Base-by-base conservation (phyloP, 2,113 vertebrate species). In the Charadrius vociferus region DNA sequence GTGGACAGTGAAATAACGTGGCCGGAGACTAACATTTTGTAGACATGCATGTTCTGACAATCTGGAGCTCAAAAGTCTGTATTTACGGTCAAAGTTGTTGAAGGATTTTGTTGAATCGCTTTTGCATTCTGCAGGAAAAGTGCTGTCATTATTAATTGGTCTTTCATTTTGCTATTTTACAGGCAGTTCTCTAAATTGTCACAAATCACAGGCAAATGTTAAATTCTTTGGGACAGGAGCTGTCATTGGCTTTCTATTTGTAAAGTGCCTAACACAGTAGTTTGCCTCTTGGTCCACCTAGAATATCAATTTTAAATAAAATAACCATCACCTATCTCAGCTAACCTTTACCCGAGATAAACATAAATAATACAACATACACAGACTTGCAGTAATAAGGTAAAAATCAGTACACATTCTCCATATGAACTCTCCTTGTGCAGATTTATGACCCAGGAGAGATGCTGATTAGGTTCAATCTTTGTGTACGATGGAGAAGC, bases 151-250 rank as follows among this genome's bases (percentile, higher is more conserved):
- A 94, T 89, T 92, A 95, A 97, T 87, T 95, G 81, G 43, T 78
- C 83, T 89, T 95, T 95, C 53, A 95, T 95, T 97, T 94, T 96
- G 61, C 41, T 84, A 3, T 95, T 96, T 95, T 95, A 84, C 88
- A 84, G 94, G 53, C 82, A 92, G 83, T 87, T 96, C 86, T 93
- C 52, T 93, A 94, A 97, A 96, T 95, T 88, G 88, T 95, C 96
- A 95, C 43, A 93, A 97, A 96, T 96, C 92, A 97, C 43, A 66
- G 58, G 49, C 22, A 89, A 92, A 95, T 79, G 89, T 95, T 62
- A 94, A 93, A 96, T 96, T 95, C 63, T 88, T 93, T 93, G 66
- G 49, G 86, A 95, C 91, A 93, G 83, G 62, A 95, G 58, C 81
- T 96, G 92, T 97, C 96, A 97, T 61, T 75, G 30, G 7, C 39